These are phyloP conservation scores for Zelostemma sp. DNA, from an alignment of 1,140 invertebrate species.

Conservation along the genomic window DNA sequence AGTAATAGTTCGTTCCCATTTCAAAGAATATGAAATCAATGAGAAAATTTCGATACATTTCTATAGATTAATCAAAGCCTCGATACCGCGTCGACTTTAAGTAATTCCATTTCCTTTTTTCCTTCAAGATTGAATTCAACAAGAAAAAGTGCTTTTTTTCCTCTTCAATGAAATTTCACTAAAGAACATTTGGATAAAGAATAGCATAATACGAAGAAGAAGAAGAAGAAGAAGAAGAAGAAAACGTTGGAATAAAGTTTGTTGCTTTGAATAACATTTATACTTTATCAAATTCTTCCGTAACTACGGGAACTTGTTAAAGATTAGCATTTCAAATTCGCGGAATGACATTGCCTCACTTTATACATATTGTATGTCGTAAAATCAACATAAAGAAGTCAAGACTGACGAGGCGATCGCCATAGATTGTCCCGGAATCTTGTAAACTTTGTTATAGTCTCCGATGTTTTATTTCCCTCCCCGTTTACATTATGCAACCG, in stretches of 20 bases:
- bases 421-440: conserved; percentile 5
- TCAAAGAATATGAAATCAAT: no score
- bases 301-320: conserved; percentile 1
- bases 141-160: no score
- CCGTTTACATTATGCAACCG: conserved; percentile 4
- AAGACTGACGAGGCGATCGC: conserved; percentile 1
- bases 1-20: no score
- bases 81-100: no score
- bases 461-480: conserved; percentile 7
- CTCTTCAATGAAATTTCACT: no score
- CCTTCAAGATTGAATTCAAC: no score
- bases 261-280: conserved; percentile 1
- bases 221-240: background rate
- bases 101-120: no score
- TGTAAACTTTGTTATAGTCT: conserved; percentile 2
- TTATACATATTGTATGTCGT: conserved; percentile 10
- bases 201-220: no score
- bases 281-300: conserved; percentile 1
- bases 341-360: conserved; percentile 7
- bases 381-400: conserved; percentile 7
- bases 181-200: no score
- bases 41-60: no score
- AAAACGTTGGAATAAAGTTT: background rate
- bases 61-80: no score
- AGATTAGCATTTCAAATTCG: background rate